A percentile compares a stretch with the other conserved stretches of the same genome.
These are phyloP conservation scores for Chorisops tibialis DNA, from an alignment of 2,888 invertebrate genomes.

Conservation along the genomic window DNA sequence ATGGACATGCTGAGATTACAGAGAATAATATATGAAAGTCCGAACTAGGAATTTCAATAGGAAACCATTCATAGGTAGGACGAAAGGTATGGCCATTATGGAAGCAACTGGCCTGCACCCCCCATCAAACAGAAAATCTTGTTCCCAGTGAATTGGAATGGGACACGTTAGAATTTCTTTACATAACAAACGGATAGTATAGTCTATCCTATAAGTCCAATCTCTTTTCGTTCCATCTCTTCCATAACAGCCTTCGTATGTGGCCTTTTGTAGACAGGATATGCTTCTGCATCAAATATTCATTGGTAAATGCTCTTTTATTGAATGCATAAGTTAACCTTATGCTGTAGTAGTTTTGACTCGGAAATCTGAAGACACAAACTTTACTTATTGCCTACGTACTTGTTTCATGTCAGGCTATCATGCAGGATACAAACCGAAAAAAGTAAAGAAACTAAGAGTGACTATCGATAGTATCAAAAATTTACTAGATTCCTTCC, in stretches of 20 bases:
- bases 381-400: slow-evolving; percentile 32
- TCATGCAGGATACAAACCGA: slow-evolving; percentile 12
- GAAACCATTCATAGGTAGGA: slow-evolving; percentile 13
- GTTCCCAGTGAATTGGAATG: background rate
- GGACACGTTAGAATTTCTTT: slow-evolving; percentile 16
- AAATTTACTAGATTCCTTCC: slow-evolving; percentile 21
- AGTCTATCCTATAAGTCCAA: background rate
- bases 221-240: background rate
- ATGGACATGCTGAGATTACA: slow-evolving; percentile 39
- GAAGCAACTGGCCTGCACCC: background rate
- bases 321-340: slow-evolving; percentile 33
- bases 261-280: slow-evolving; percentile 10
- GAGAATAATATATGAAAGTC: slow-evolving; percentile 41
- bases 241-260: background rate
- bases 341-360: slow-evolving; percentile 29
- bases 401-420: slow-evolving; percentile 36
- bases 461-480: slow-evolving; percentile 21
- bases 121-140: background rate
- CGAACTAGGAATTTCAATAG: slow-evolving; percentile 39
- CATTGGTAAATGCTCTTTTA: slow-evolving; percentile 34
- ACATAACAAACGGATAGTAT: slow-evolving; percentile 29
- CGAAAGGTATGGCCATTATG: background rate
- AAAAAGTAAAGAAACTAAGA: slow-evolving; percentile 1
- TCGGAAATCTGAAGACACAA: slow-evolving; percentile 29
- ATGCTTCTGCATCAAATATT: slow-evolving; percentile 30